These are phyloP conservation scores for Cyprinus carpio DNA, from an alignment of 2,113 vertebrate species.

Conservation along the genomic window DNA sequence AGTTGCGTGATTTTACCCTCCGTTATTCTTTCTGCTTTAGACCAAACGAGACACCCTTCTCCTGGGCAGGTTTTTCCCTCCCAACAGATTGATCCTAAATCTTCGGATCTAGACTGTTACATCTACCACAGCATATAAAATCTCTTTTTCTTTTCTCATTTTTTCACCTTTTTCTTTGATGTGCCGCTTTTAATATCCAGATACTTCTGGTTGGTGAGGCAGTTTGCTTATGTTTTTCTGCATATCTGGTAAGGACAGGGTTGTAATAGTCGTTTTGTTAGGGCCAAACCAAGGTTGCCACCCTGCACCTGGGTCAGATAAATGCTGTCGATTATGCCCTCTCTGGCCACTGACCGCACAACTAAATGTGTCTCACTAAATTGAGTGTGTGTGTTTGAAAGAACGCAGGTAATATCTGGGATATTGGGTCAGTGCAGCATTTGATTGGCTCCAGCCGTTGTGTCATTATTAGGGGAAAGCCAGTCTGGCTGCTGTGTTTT, in stretches of 20 bases:
- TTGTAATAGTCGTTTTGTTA: conserved; percentile 76
- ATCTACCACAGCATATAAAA: conserved; percentile 69
- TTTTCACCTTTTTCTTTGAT: conserved; percentile 72
- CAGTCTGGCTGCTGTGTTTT: conserved; percentile 83
- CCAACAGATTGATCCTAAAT: conserved; percentile 68
- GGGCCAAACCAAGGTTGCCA: conserved; percentile 67
- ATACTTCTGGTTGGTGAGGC: conserved; percentile 78
- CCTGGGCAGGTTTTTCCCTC: conserved; percentile 67
- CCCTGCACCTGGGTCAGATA: conserved; percentile 79
- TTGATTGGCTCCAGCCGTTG: conserved; percentile 95
- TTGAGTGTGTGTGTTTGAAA: conserved; percentile 96
- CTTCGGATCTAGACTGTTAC: conserved; percentile 62
- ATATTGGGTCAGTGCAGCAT: conserved; percentile 93
- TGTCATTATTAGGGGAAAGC: conserved; percentile 91
- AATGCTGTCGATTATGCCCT: conserved; percentile 94
- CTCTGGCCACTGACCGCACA: conserved; percentile 94
- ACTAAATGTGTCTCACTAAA: conserved; percentile 99
- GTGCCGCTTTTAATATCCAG: conserved; percentile 74
- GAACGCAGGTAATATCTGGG: conserved; percentile 96
- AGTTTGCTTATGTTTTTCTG: conserved; percentile 69
- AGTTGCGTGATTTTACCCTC: neutral
- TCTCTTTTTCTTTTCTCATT: conserved; percentile 76
- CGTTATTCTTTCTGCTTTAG: conserved; percentile 24
- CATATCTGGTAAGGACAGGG: conserved; percentile 69
- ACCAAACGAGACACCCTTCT: conserved; percentile 38